Conservation (phyloP, 1,140 invertebrate species). For the Conus betulinus region DNA sequence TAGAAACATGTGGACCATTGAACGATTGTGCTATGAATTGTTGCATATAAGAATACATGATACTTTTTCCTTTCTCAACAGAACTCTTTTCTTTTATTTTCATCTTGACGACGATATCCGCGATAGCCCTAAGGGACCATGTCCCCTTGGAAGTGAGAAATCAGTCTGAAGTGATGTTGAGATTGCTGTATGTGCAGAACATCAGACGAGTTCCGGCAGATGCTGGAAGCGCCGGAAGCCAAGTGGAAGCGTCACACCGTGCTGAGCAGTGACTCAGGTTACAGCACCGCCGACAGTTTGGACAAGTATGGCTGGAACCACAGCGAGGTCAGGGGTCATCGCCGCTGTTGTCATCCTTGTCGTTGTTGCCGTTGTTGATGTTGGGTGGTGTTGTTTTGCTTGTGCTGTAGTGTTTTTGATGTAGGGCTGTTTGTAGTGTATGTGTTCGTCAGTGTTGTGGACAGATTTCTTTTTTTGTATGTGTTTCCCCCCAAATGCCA, state of each 20-base stretch:
- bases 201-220: slow-evolving; percentile 67
- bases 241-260: slow-evolving; percentile 72
- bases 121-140: too few relatives aligned
- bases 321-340: slow-evolving; percentile 74
- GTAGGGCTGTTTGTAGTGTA: too few relatives aligned
- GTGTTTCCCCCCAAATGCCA: too few relatives aligned
- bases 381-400: neutral
- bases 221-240: slow-evolving; percentile 61
- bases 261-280: slow-evolving; percentile 84
- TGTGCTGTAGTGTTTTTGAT: neutral
- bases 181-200: slow-evolving; percentile 48
- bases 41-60: too few relatives aligned
- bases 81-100: too few relatives aligned
- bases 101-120: too few relatives aligned
- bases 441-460: too few relatives aligned
- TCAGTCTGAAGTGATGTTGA: neutral
- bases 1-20: too few relatives aligned
- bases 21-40: too few relatives aligned
- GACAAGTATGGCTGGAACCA: slow-evolving; percentile 90
- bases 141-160: neutral
- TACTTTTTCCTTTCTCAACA: too few relatives aligned
- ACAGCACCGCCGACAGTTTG: slow-evolving; percentile 86
- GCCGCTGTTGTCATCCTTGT: neutral
- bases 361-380: slow-evolving; percentile 13
- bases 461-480: too few relatives aligned